Evolutionary conservation across 2,797 vertebrate genomes (phyloP), one percentile per base, ranked within the genome.

Genomic region (Halcyon smyrnensis): DNA sequence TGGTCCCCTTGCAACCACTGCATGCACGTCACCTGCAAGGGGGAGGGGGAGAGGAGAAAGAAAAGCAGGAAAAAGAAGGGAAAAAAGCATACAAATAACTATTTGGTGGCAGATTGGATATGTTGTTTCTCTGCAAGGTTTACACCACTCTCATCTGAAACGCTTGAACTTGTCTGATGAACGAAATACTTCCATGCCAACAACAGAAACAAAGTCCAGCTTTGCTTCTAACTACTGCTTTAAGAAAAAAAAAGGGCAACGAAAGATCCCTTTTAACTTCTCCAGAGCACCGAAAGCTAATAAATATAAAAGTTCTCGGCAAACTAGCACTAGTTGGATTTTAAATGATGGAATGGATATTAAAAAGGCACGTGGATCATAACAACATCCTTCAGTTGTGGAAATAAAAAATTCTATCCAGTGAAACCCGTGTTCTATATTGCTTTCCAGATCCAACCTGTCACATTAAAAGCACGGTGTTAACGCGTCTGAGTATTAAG

Each of bases 1-100:
- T 98, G 99, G 98, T 99, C 99, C 82, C 99, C 99, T 95, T 99
- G 99, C 95, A 99, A 98, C 99, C 99, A 99, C 75, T 99, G 99
- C 99, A 99, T 99, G 97, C 99, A 99, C 13, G 99, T 98, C 98
- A 99, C 99, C 99, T 99, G 53, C 84, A 95, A n/a, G 30, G 30
- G 53, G 67, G 89, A 14, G 8, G 5, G 18, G 12, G 34, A 24
- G 6, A 2, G 15, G 11, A 53, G 51, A 71, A 64, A 90, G 43
- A 80, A 67, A 85, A 60, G 24, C 63, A 68, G 24, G 23, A 54
- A 16, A 23, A 84, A 64, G 39, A 43, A 30, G 54, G 77, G 43
- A 56, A 28, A 96, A 97, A 98, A 89, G 11, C 28, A 87, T 7
- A 34, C 5, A 64, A 87, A 71, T 92, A 93, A 97, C 50, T 86